Evolutionary conservation across 2,797 vertebrate genomes (phyloP), one percentile per base, ranked within the genome.

Genomic region (Schizopygopsis malacanthus): DNA sequence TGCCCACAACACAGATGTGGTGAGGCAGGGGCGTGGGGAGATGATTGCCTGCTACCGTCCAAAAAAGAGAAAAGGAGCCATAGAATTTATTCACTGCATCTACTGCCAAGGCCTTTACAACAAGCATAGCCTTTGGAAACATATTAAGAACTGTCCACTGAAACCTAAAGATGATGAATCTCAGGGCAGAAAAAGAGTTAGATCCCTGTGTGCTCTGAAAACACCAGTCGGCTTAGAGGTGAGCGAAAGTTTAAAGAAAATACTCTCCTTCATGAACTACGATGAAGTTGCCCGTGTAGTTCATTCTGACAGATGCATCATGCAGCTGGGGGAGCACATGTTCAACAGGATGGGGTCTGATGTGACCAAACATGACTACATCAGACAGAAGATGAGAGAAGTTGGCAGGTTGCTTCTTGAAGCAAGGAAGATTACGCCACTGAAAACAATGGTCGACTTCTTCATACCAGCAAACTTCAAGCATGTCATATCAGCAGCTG

Each of bases 311-410:
- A 45, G 9, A 50, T 45, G 39, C 56, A 83, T 83, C 28, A 54
- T 83, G 25, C 25, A 75, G 12, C n/a, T 81, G 6, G 82, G 25
- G 2, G 37, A 72, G 39, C 39, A 72, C 43, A 61, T 76, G 39
- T 83, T 47, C 16, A 25, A 33, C 9, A 82, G 20, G 25, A 33
- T 78, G 33, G 61, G 52, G 20, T 79, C 72, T 78, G 80, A 86
- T 33, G 43, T 25, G 28, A 75, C 45, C 22, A 59, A 59, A 59
- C 61, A 89, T 61, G 59, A 87, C 47, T 85, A 89, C 63, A 84
- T 89, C 39, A 63, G 70, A 10, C 88, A 88, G 43, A 90, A 90
- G 82, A 89, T 91, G 52, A 86, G 87, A 59, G 87, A 90, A 37
- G 69, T 86, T 6, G 83, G 86, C 70, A 87, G 89, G 73, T 18